These are phyloP conservation scores for Micromussa lordhowensis DNA, from an alignment of 92 coral and sea anemone species.

Conservation along the genomic window DNA sequence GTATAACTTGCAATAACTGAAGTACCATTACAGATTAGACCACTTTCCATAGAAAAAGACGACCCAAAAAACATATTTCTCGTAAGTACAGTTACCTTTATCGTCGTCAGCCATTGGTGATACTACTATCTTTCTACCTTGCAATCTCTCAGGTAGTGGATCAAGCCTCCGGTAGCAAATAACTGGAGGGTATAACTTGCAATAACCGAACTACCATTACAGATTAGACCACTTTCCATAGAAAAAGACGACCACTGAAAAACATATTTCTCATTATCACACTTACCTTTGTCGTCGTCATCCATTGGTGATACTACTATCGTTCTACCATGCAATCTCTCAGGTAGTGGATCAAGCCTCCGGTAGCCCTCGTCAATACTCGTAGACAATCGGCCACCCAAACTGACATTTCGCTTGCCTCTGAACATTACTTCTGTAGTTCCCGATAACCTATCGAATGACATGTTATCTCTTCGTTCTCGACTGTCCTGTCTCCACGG, in stretches of 20 bases:
- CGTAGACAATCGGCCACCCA: background rate
- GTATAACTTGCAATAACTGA: background rate
- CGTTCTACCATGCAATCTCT: conserved; percentile 37
- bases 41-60: background rate
- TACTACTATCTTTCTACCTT: conserved; percentile 35
- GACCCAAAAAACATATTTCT: background rate
- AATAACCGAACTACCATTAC: too few relatives aligned
- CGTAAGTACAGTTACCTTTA: conserved; percentile 5
- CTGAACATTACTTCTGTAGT: conserved; percentile 29
- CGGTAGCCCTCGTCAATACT: conserved; percentile 43
- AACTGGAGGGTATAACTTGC: background rate
- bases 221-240: background rate
- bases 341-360: conserved; percentile 70
- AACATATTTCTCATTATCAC: background rate
- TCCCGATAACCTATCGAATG: background rate
- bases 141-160: conserved; percentile 59
- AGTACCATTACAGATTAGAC: background rate
- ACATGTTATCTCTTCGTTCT: background rate
- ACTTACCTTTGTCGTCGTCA: conserved; percentile 37
- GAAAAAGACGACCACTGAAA: background rate
- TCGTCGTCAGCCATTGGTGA: conserved; percentile 28
- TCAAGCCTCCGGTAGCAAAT: conserved; percentile 46
- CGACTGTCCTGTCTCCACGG: background rate
- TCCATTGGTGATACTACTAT: conserved; percentile 28
- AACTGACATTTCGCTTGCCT: conserved; percentile 16